Conservation (phyloP, 2,113 vertebrate genomes). For the Pelecanoides urinatrix region DNA sequence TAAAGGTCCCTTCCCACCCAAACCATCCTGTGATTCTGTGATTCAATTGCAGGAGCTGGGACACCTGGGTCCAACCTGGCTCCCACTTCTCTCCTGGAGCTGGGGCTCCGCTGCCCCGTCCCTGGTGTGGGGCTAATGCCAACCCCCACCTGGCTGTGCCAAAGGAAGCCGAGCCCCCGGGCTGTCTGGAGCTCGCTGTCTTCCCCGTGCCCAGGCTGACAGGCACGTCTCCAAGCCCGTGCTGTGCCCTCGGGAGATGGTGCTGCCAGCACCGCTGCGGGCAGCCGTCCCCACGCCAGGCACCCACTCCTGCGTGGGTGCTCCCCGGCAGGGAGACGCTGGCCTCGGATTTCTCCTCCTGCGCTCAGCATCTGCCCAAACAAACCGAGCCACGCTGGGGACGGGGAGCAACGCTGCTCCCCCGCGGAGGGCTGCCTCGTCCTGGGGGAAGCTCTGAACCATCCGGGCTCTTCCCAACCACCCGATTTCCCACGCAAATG, state of each 20-base stretch:
- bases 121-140: not conserved
- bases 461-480: not conserved
- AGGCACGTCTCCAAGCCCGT: not conserved
- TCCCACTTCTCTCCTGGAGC: not conserved
- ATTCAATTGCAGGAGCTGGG: not conserved
- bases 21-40: too few relatives aligned
- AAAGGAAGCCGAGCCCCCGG: not conserved
- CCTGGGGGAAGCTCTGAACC: not conserved
- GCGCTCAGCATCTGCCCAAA: not conserved
- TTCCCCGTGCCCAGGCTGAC: not conserved
- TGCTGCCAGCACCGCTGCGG: not conserved
- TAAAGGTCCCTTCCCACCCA: too few relatives aligned
- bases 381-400: not conserved
- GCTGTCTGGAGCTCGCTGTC: not conserved
- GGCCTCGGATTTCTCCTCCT: not conserved
- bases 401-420: not conserved
- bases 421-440: not conserved
- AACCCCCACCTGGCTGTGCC: not conserved
- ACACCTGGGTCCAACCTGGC: too few relatives aligned
- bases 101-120: not conserved
- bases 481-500: not conserved
- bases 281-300: not conserved
- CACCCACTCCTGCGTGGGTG: not conserved
- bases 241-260: not conserved
- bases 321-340: not conserved